Evolutionary conservation across 2,888 invertebrate species (phyloP), one percentile per base, ranked within the genome.

Genomic region (Mythimna lalbum): DNA sequence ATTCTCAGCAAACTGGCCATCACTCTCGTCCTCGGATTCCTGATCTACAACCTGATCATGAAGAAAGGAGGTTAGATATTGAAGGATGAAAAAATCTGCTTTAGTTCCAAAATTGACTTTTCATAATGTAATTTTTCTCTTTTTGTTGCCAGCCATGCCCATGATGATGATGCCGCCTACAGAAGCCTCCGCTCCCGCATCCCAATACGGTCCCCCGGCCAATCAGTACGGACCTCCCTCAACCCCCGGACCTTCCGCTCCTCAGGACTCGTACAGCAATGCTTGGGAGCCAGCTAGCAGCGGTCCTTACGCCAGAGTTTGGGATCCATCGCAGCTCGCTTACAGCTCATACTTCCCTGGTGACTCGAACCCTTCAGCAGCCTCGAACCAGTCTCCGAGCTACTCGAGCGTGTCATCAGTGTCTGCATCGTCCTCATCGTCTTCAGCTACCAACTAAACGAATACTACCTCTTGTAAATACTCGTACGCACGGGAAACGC

Each of bases 1-100:
- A 97, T 98, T 76, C 96, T 98, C 86, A 98, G 98, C 90, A 98
- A 98, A 92, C 95, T 98, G 84, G 98, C 98, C 77, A 97, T 98
- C 89, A 96, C 97, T 49, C 95, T 98, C 76, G 98, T 98, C 60
- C 96, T 98, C 63, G 98, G 98, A 73, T 98, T 98, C 96, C 96
- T 98, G 63, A 97, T 98, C 82, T 97, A 98, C 92, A 98, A 98
- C 89, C 94, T 98, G 87, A 93, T 98, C 75, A 88, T 94, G 91
- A 98, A 98, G 92, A 98, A 98, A 96, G 96, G 97, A 92, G 98
- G 98, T 94, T 94, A 95, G 94, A 62, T 73, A 74, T 50, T 53
- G 47, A 59, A 23, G 10, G 23, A 33, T 36, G 9, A 49, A 49
- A 19, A 52, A 19, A 23, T 43, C 19, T 43, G 0, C 0, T 43